A percentile compares a stretch with the other conserved stretches of the same genome.
Conservation (phyloP, 2,797 vertebrate genomes). For the Sebastiscus tertius region DNA sequence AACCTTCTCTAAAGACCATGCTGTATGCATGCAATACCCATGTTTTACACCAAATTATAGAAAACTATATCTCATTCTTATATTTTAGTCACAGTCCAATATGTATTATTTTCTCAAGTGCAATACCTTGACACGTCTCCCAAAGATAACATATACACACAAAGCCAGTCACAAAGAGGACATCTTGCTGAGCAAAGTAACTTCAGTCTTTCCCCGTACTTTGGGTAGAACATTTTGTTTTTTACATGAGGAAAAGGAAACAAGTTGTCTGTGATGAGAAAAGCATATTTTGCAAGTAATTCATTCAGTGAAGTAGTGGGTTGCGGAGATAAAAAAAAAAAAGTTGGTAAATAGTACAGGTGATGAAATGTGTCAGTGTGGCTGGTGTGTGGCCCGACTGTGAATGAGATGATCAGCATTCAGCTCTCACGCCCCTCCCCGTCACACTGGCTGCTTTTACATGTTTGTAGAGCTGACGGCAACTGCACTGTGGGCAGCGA, state of each 20-base stretch:
- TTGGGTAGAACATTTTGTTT: constrained; percentile 17
- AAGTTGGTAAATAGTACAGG: constrained; percentile 60
- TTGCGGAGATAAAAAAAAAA: constrained; percentile 30
- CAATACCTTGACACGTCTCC: constrained; percentile 30
- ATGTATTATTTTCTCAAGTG: constrained; percentile 37
- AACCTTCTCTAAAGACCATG: constrained; percentile 19
- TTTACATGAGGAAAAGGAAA: constrained; percentile 7
- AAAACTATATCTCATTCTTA: constrained; percentile 13
- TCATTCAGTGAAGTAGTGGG: constrained; percentile 28
- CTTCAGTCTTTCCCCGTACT: neutral
- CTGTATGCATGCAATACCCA: constrained; percentile 45
- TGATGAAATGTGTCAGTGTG: constrained; percentile 65
- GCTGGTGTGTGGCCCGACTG: constrained; percentile 55
- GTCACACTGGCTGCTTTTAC: constrained; percentile 75
- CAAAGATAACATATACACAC: constrained; percentile 19
- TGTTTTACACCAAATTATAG: constrained; percentile 30
- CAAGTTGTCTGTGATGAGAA: neutral
- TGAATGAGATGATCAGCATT: constrained; percentile 75
- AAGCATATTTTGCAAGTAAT: constrained; percentile 17
- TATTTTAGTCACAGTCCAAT: constrained; percentile 39
- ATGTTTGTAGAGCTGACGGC: constrained; percentile 71
- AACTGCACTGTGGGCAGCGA: constrained; percentile 57
- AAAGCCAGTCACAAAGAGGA: constrained; percentile 17
- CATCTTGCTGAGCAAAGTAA: constrained; percentile 29
- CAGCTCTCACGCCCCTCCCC: constrained; percentile 57